Percentiles rank a stretch among this genome's conserved stretches.
phyloP scores from a whole-genome alignment of 1,140 invertebrate genomes.

The Mamestra configurata region DNA sequence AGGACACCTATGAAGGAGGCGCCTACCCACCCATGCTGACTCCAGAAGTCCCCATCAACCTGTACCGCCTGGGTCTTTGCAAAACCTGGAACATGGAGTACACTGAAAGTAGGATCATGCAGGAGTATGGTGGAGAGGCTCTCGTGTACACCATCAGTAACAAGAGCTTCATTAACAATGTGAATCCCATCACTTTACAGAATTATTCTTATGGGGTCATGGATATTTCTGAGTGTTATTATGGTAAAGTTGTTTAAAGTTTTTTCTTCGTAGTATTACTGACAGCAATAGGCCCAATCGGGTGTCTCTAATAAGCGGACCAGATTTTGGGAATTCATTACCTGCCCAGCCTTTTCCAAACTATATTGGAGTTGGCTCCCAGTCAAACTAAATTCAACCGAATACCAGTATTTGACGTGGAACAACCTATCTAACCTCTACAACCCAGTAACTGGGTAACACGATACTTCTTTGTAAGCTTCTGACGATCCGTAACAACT shows the following conservation, averaged over 20 bases:
- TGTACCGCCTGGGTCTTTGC: slow-evolving; percentile 47
- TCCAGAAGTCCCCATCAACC: slow-evolving; percentile 45
- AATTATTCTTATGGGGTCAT: slow-evolving; percentile 42
- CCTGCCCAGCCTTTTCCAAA: too few relatives aligned
- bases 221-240: slow-evolving; percentile 48
- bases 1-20: slow-evolving; percentile 52
- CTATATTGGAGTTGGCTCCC: too few relatives aligned
- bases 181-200: background rate
- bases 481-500: too few relatives aligned
- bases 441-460: too few relatives aligned
- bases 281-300: too few relatives aligned
- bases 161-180: background rate
- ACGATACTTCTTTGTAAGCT: too few relatives aligned
- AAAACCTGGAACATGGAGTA: slow-evolving; percentile 42
- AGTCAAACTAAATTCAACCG: too few relatives aligned
- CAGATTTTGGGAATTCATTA: too few relatives aligned
- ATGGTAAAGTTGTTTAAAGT: slow-evolving; percentile 28
- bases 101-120: slow-evolving; percentile 26
- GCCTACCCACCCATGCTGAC: slow-evolving; percentile 43
- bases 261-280: too few relatives aligned
- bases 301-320: too few relatives aligned
- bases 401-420: too few relatives aligned
- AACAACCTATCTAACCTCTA: too few relatives aligned
- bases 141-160: slow-evolving; percentile 50
- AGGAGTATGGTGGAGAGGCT: slow-evolving; percentile 49